Conservation (phyloP, 2,888 invertebrate genomes). For the Oligia fasciuncula region DNA sequence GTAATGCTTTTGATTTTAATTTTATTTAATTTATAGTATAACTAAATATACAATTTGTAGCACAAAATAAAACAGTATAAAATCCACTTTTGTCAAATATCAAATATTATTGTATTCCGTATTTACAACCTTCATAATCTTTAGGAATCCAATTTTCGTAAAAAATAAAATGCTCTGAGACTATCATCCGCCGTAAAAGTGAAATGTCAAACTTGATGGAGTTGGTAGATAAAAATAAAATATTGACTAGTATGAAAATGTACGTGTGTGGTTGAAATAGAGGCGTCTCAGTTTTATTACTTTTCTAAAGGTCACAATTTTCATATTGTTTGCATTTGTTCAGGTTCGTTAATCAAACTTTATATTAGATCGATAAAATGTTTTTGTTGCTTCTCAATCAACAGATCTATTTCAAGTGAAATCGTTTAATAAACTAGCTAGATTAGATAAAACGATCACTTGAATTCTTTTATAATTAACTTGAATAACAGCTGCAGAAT, state of each 20-base stretch:
- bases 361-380: background rate
- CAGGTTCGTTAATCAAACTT: background rate
- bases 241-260: background rate
- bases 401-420: background rate
- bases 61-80: background rate
- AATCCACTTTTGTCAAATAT: background rate
- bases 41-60: no score
- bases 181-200: constrained; percentile 10
- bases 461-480: background rate
- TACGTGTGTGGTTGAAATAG: background rate
- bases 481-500: background rate
- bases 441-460: background rate
- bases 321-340: background rate
- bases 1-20: background rate
- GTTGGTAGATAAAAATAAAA: constrained; percentile 16
- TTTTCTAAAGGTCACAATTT: constrained; percentile 16
- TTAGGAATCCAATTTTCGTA: background rate
- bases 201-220: constrained; percentile 1
- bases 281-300: constrained; percentile 12
- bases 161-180: background rate
- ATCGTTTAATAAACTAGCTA: background rate
- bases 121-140: background rate
- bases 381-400: background rate
- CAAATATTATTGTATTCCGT: background rate
- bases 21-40: background rate